Evolutionary conservation across 2,113 vertebrate species (phyloP).

Genomic region (Epinephelus lanceolatus): DNA sequence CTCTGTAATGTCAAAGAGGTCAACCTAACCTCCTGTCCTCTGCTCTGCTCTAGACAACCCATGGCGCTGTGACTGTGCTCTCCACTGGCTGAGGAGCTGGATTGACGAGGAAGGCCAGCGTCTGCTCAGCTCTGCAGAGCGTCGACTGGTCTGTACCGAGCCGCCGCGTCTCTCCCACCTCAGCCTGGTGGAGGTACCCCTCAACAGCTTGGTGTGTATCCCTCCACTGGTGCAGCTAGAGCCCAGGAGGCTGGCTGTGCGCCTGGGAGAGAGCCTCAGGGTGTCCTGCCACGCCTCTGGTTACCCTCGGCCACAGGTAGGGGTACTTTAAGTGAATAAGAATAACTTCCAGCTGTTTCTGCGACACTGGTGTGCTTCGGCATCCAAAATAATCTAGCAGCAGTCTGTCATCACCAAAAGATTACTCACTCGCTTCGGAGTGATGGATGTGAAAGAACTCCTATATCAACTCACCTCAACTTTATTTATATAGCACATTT

Average conservation of each 20-base stretch:
- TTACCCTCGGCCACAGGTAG: conserved; percentile 89
- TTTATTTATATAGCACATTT: no score
- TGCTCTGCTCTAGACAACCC: conserved; percentile 86
- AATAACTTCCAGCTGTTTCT: background rate
- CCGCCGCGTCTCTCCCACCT: conserved; percentile 90
- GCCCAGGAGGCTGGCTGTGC: conserved; percentile 86
- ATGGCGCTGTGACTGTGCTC: conserved; percentile 93
- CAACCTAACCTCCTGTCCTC: conserved; percentile 3
- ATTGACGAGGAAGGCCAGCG: conserved; percentile 89
- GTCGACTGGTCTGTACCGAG: conserved; percentile 87
- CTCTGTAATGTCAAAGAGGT: background rate
- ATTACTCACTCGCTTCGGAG: background rate
- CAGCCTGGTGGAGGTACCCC: conserved; percentile 87
- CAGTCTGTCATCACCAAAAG: background rate
- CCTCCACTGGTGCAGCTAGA: conserved; percentile 90
- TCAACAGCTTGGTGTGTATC: conserved; percentile 92
- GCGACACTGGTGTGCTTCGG: no score
- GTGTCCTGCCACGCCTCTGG: conserved; percentile 92
- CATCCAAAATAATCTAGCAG: background rate
- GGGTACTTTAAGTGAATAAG: background rate
- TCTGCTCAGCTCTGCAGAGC: conserved; percentile 88
- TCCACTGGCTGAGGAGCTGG: conserved; percentile 92
- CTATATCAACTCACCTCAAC: background rate
- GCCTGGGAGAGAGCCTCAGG: conserved; percentile 88
- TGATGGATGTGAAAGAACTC: background rate